Conservation (phyloP, 2,113 vertebrate genomes). For the Natator depressus region DNA sequence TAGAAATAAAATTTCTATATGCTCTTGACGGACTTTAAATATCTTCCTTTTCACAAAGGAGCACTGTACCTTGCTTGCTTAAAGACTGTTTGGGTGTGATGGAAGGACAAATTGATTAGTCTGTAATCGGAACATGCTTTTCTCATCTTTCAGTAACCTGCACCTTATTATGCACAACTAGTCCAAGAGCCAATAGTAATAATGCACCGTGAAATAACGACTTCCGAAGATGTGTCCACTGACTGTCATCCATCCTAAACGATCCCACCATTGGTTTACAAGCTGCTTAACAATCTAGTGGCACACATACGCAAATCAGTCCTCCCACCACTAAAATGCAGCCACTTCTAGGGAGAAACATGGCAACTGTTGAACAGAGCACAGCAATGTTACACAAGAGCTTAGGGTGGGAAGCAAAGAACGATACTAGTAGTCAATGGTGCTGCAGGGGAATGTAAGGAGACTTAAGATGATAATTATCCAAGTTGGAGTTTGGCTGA, state of each 20-base stretch:
- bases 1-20: neutral
- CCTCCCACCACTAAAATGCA: neutral
- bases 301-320: neutral
- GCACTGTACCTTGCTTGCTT: neutral
- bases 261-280: neutral
- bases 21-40: neutral
- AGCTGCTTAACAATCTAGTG: neutral
- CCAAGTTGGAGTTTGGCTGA: neutral
- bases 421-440: neutral
- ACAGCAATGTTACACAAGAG: neutral
- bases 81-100: neutral
- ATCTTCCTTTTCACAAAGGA: neutral
- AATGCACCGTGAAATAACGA: neutral
- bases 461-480: neutral
- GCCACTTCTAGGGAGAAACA: neutral
- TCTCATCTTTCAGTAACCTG: neutral
- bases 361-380: neutral
- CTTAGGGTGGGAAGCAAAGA: neutral
- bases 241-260: neutral
- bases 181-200: neutral
- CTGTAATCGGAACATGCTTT: rapidly evolving
- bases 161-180: neutral
- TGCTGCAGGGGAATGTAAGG: neutral
- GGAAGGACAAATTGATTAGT: neutral
- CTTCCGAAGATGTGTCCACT: neutral